Conservation (phyloP, 2,797 vertebrate species). For the Coregonus ussuriensis region DNA sequence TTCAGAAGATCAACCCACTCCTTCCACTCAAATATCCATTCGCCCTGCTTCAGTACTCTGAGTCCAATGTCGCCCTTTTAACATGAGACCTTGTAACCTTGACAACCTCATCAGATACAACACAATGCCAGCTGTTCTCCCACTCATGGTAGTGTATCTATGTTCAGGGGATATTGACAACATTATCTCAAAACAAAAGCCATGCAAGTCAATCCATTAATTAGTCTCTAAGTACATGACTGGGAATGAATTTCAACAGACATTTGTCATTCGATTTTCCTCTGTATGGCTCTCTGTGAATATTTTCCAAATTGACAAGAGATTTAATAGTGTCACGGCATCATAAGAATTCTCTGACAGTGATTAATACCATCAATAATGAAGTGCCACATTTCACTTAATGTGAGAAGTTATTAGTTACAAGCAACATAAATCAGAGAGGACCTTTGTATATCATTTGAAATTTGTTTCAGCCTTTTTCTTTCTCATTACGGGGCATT, state of each 20-base stretch:
- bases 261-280: slow-evolving; percentile 43
- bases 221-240: slow-evolving; percentile 43
- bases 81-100: slow-evolving; percentile 36
- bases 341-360: slow-evolving; percentile 40
- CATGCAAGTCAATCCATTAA: slow-evolving; percentile 33
- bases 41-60: background rate
- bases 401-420: slow-evolving; percentile 39
- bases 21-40: background rate
- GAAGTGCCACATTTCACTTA: slow-evolving; percentile 42
- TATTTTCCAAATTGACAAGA: slow-evolving; percentile 14
- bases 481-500: slow-evolving; percentile 3
- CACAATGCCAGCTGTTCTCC: slow-evolving; percentile 34
- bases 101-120: slow-evolving; percentile 50
- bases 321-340: slow-evolving; percentile 44
- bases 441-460: slow-evolving; percentile 14
- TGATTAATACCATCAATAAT: slow-evolving; percentile 57
- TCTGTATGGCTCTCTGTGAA: background rate
- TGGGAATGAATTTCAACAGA: slow-evolving; percentile 36
- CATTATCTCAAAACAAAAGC: slow-evolving; percentile 45
- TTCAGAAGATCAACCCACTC: background rate
- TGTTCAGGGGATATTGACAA: slow-evolving; percentile 47
- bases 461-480: slow-evolving; percentile 9
- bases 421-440: slow-evolving; percentile 33
- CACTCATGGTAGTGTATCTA: slow-evolving; percentile 50
- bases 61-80: slow-evolving; percentile 10